Conservation (phyloP, 1,140 invertebrate species). For the Heliconius hewitsoni region DNA sequence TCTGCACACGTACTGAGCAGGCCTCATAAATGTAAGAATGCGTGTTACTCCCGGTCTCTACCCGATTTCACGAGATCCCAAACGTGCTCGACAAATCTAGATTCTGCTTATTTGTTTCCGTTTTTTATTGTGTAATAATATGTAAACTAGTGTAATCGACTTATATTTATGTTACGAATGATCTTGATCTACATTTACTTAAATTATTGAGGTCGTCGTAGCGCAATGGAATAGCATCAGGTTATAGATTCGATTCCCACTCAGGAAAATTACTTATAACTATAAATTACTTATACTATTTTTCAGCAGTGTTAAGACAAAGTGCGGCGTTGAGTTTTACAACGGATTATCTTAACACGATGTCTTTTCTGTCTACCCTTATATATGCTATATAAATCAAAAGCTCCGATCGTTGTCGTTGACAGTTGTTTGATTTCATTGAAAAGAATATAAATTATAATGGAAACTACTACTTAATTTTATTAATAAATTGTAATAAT, state of each 20-base stretch:
- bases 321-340: too few species aligned
- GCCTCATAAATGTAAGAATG: slow-evolving; percentile 20
- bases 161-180: background rate
- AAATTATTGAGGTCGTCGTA: too few species aligned
- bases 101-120: background rate
- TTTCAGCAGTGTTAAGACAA: background rate
- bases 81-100: slow-evolving; percentile 10
- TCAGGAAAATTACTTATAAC: background rate
- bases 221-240: too few species aligned
- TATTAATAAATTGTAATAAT: too few species aligned
- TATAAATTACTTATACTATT: too few species aligned
- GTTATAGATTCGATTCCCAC: background rate
- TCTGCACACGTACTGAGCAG: slow-evolving; percentile 16
- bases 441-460: too few species aligned
- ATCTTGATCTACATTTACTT: background rate
- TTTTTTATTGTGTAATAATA: background rate
- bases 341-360: background rate
- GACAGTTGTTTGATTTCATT: too few species aligned
- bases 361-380: background rate
- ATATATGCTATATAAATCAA: background rate
- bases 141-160: background rate
- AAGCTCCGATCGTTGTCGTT: too few species aligned
- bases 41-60: slow-evolving; percentile 12
- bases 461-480: too few species aligned
- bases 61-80: slow-evolving; percentile 20